Evolutionary conservation across 2,888 invertebrate genomes (phyloP).

Genomic region (Lypha dubia): DNA sequence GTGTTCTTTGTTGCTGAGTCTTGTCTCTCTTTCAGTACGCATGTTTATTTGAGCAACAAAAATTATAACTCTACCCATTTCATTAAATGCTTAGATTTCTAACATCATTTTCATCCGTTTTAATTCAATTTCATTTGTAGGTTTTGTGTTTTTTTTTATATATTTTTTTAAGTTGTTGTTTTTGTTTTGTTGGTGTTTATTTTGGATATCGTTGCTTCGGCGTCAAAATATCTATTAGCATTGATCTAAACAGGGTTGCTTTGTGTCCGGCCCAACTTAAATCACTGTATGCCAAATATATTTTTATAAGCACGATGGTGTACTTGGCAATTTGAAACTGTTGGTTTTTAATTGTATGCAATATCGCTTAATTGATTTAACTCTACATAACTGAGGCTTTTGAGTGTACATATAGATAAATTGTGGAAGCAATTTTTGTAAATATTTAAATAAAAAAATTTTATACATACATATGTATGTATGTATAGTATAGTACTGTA

Average conservation of each 20-base stretch:
- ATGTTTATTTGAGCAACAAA: conserved; percentile 27
- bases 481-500: too few relatives aligned
- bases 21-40: conserved; percentile 21
- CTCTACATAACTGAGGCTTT: too few relatives aligned
- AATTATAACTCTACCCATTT: conserved; percentile 39
- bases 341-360: not conserved
- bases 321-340: not conserved
- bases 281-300: conserved; percentile 25
- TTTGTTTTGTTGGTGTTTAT: conserved; percentile 76
- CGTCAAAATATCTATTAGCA: conserved; percentile 82
- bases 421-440: not conserved
- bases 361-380: not conserved
- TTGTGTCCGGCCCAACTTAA: conserved; percentile 67
- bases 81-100: too few relatives aligned
- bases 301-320: conserved; percentile 25
- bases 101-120: conserved; percentile 62
- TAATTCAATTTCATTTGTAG: conserved; percentile 42
- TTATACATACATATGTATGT: conserved; percentile 1
- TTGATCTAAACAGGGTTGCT: conserved; percentile 80
- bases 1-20: not conserved
- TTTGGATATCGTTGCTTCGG: conserved; percentile 80
- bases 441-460: not conserved
- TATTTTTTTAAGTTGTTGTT: conserved; percentile 73
- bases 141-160: conserved; percentile 9
- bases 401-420: not conserved